A percentile compares a stretch with the other conserved stretches of the same genome.
These are phyloP conservation scores for Synergus gifuensis DNA, from an alignment of 2,888 invertebrate species.

Conservation along the genomic window DNA sequence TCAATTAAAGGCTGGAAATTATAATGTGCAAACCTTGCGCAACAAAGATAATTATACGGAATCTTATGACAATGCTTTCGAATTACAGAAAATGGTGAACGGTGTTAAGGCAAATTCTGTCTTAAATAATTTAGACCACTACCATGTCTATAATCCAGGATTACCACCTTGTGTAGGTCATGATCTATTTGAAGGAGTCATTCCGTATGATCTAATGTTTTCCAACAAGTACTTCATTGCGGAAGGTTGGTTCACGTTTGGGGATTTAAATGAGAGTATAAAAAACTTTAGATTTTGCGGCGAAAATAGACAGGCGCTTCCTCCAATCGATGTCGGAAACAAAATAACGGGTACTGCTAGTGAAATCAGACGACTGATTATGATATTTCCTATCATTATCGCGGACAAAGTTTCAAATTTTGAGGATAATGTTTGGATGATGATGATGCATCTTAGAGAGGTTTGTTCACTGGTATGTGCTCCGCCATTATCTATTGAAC, in stretches of 20 bases:
- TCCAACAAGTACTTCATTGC: constrained; percentile 37
- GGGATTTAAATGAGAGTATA: constrained; percentile 23
- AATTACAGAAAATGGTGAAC: constrained; percentile 47
- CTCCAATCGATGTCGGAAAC: background rate
- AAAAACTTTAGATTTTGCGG: constrained; percentile 20
- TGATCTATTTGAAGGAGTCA: constrained; percentile 40
- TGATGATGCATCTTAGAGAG: too few species aligned
- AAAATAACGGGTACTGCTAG: constrained; percentile 39
- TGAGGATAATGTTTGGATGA: background rate
- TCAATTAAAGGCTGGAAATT: too few species aligned
- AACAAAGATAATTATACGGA: background rate
- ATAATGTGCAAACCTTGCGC: too few species aligned
- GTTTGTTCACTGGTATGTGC: too few species aligned
- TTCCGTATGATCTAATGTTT: constrained; percentile 40
- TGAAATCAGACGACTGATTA: constrained; percentile 34
- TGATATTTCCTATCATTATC: constrained; percentile 15
- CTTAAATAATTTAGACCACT: constrained; percentile 39
- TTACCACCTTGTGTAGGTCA: constrained; percentile 44
- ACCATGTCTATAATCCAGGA: constrained; percentile 42
- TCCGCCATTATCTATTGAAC: too few species aligned
- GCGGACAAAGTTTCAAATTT: constrained; percentile 47
- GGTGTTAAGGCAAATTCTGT: constrained; percentile 45
- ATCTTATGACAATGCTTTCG: background rate
- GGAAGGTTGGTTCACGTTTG: constrained; percentile 40
- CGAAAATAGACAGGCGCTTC: constrained; percentile 26